Evolutionary conservation across 1,140 invertebrate species (phyloP), one percentile per base, ranked within the genome.

Genomic region (Drosophila truncata): DNA sequence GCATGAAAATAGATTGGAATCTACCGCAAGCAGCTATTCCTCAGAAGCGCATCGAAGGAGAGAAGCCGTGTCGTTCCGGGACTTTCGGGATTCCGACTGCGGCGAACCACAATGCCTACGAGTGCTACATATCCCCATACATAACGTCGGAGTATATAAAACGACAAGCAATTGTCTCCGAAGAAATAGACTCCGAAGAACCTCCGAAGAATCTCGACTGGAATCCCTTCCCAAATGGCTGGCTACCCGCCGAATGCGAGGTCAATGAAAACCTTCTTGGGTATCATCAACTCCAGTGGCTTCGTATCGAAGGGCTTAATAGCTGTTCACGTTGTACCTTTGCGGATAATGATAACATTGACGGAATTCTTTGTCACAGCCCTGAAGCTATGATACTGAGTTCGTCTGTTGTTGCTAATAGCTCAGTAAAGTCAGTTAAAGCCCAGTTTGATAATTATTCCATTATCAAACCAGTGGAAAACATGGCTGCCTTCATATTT

Each of bases 71-170:
- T 14, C 42, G 42, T 23, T 23, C 42, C 6, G 42, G 42, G 42
- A 46, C 42, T 46, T 46, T 46, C 42, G 42, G 42, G 6, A 46
- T 46, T 46, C 42, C 42, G 20, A 23, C 13, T 14, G 42, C 42
- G 11, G 42, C 42, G 11, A 46, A 23, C 20, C 42, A 44, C 42
- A 44, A 44, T 18, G 18, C 42, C 18, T 44, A 44, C 42, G 42
- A 44, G 42, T 44, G 42, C 42, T 44, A 44, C 20, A 23, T 44
- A 44, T 44, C 42, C 18, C 42, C 42, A 44, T 20, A 44, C 11
- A 44, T 44, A 44, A 44, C 42, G 11, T 44, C 42, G 11, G 42
- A 44, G 42, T 44, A 44, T 44, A 1, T 44, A 13, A 44, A 44
- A 23, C 18, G 42, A 7, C 42, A 44, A 44, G 42, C 42, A 44